phyloP scores from a whole-genome alignment of 2,888 invertebrate species.

The Andricus quercusramuli region DNA sequence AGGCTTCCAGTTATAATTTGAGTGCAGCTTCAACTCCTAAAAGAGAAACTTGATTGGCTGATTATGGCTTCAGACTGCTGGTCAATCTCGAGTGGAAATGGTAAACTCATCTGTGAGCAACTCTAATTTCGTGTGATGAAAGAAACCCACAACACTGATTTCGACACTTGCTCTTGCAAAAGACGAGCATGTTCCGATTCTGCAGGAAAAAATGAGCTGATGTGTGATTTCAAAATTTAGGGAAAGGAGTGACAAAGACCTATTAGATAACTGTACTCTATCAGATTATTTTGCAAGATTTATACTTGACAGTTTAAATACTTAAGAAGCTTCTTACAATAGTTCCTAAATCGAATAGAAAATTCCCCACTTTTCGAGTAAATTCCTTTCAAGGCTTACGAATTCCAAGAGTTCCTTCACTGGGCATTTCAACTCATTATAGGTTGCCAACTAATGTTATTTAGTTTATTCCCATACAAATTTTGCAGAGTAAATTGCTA shows the following conservation, averaged over 20 bases:
- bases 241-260: background rate
- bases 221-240: conserved; percentile 4
- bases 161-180: conserved; percentile 26
- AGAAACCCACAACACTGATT: background rate
- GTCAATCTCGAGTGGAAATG: conserved; percentile 18
- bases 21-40: conserved; percentile 24
- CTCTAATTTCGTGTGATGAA: conserved; percentile 7
- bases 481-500: background rate
- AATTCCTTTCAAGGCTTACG: background rate
- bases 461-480: background rate
- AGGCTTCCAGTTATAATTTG: conserved; percentile 37
- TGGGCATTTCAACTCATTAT: background rate
- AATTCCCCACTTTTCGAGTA: background rate
- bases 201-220: background rate
- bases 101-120: conserved; percentile 1
- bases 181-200: conserved; percentile 10
- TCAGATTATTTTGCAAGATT: background rate
- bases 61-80: conserved; percentile 30
- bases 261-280: background rate
- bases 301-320: background rate
- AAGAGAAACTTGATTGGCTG: conserved; percentile 40
- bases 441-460: background rate
- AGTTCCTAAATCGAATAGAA: background rate
- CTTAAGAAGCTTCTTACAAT: background rate
- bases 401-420: conserved; percentile 1